Conservation (phyloP, 2,113 vertebrate species). For the Rhinopomastus cyanomelas region DNA sequence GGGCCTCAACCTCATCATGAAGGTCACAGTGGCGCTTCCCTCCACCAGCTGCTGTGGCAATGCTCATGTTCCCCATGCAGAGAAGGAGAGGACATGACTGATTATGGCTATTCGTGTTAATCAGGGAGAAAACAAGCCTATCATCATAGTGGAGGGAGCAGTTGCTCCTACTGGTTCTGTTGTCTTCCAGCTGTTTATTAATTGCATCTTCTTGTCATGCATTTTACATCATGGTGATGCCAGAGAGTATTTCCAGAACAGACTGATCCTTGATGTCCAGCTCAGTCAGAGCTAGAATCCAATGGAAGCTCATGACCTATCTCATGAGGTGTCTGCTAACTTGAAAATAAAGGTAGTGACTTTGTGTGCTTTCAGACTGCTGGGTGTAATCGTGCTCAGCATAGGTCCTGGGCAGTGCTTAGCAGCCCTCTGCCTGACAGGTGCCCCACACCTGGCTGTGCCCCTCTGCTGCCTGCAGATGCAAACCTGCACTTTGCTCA, state of each 20-base stretch:
- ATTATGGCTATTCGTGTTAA: not conserved
- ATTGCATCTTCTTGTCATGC: not conserved
- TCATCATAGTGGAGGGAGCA: not conserved
- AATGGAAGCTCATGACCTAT: not conserved
- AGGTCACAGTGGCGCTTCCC: not conserved
- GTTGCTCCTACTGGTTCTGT: fast-evolving
- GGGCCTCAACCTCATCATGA: not conserved
- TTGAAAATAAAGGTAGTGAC: not conserved
- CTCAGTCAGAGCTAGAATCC: not conserved
- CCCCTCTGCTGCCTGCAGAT: not conserved
- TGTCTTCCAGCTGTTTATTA: not conserved
- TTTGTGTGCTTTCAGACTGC: not conserved
- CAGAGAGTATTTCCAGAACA: not conserved
- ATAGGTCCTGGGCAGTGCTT: not conserved
- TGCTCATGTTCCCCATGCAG: not conserved
- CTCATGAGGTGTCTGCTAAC: not conserved
- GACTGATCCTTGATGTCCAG: not conserved
- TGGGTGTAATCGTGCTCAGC: not conserved
- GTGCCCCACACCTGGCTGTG: not conserved
- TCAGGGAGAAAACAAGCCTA: not conserved
- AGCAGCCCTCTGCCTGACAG: not conserved
- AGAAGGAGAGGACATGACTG: not conserved
- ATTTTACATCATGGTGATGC: not conserved
- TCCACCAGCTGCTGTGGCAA: not conserved
- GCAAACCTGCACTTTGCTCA: not conserved